Evolutionary conservation across 2,888 invertebrate genomes (phyloP).

Genomic region (Cosmia trapezina): DNA sequence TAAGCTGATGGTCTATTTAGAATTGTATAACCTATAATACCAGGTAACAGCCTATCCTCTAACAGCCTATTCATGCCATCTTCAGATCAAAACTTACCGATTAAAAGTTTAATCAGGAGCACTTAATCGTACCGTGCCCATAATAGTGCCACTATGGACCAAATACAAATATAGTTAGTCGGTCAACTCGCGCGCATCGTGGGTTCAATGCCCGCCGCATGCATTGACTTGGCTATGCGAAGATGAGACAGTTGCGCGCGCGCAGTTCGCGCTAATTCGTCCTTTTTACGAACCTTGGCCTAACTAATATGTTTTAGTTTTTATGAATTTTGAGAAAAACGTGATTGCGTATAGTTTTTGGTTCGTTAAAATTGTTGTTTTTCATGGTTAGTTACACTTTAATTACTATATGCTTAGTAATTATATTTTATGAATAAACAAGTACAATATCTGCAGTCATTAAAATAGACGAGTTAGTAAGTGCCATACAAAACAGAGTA

Average conservation of each 20-base stretch:
- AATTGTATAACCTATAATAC: background rate
- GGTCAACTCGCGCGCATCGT: conserved; percentile 61
- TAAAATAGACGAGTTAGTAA: background rate
- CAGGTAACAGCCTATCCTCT: background rate
- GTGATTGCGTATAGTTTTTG: conserved; percentile 21
- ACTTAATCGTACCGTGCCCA: conserved; percentile 55
- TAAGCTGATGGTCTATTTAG: background rate
- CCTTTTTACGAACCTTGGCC: conserved; percentile 46
- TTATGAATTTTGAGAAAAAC: conserved; percentile 24
- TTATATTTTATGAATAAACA: background rate
- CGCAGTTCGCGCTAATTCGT: conserved; percentile 27
- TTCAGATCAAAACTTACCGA: conserved; percentile 25
- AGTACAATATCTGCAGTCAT: background rate
- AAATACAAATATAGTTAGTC: conserved; percentile 64
- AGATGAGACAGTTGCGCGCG: conserved; percentile 39
- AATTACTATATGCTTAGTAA: conserved; percentile 9
- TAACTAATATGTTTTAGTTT: conserved; percentile 36
- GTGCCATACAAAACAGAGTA: background rate
- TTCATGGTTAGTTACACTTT: conserved; percentile 7
- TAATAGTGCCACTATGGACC: conserved; percentile 58
- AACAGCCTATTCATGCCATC: conserved; percentile 25
- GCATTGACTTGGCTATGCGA: conserved; percentile 40
- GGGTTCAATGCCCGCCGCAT: conserved; percentile 58
- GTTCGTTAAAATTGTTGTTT: conserved; percentile 19
- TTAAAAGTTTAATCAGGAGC: conserved; percentile 53